These are phyloP conservation scores for Pipistrellus nathusii DNA, from an alignment of 2,797 vertebrate genomes.

Conservation along the genomic window DNA sequence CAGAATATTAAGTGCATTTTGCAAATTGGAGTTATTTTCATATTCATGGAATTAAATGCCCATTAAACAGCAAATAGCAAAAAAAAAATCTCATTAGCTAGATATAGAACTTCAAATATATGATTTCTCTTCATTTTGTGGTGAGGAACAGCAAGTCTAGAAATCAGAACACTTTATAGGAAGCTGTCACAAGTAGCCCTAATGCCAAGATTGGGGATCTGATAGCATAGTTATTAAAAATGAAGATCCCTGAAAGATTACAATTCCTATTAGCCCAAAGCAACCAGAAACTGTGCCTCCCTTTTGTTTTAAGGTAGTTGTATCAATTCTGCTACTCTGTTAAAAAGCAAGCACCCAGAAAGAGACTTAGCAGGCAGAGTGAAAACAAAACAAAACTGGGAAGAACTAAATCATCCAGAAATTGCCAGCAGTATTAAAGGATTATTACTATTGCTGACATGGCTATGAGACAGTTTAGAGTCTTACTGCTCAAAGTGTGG, in stretches of 20 bases:
- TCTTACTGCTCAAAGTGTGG: background rate
- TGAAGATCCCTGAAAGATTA: conserved; percentile 71
- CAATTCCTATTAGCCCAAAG: conserved; percentile 44
- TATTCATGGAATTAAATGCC: conserved; percentile 66
- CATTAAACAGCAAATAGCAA: conserved; percentile 73
- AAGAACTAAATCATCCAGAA: background rate
- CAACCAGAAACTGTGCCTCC: conserved; percentile 58
- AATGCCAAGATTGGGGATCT: conserved; percentile 70
- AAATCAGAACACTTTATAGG: conserved; percentile 73
- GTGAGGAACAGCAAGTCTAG: conserved; percentile 62
- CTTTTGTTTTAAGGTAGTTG: conserved; percentile 51
- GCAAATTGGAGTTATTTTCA: conserved; percentile 60
- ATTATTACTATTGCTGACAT: background rate
- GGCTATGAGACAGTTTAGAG: background rate
- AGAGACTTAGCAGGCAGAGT: background rate
- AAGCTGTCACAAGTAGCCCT: conserved; percentile 62
- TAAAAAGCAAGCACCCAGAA: conserved; percentile 19
- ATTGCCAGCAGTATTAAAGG: background rate
- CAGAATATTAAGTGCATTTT: conserved; percentile 62
- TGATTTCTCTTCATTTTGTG: conserved; percentile 73
- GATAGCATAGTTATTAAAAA: conserved; percentile 75
- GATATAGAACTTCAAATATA: conserved; percentile 11
- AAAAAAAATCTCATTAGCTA: conserved; percentile 63
- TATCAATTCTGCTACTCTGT: conserved; percentile 16
- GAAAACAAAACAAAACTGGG: background rate